Conservation (phyloP, 2,113 vertebrate species). For the Mormyrus lacerda region DNA sequence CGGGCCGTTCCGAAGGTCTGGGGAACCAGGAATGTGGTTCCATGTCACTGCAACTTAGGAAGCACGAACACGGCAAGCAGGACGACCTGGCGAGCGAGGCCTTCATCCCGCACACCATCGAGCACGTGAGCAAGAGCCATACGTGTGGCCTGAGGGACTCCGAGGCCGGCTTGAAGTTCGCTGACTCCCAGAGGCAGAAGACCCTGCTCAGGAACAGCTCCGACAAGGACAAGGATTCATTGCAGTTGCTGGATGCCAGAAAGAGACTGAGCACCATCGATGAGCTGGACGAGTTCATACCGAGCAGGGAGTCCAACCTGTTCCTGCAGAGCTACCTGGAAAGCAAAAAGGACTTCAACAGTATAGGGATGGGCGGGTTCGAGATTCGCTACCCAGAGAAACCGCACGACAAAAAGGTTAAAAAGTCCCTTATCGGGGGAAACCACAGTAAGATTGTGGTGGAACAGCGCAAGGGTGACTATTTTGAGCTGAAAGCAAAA, state of each 20-base stretch:
- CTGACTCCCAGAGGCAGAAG: slow-evolving; percentile 85
- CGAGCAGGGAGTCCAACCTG: slow-evolving; percentile 86
- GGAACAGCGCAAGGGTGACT: slow-evolving; percentile 95
- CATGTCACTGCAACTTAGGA: slow-evolving; percentile 82
- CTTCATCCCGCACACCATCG: slow-evolving; percentile 95
- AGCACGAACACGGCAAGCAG: slow-evolving; percentile 82
- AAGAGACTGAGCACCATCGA: slow-evolving; percentile 98
- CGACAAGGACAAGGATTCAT: slow-evolving; percentile 85
- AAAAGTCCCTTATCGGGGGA: slow-evolving; percentile 93
- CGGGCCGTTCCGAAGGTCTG: slow-evolving; percentile 80
- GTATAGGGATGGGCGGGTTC: slow-evolving; percentile 93
- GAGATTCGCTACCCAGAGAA: slow-evolving; percentile 97
- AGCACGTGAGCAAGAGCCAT: slow-evolving; percentile 94
- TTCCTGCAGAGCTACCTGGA: slow-evolving; percentile 95
- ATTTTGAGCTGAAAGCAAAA: slow-evolving; percentile 97
- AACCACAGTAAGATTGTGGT: slow-evolving; percentile 98
- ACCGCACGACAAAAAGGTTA: slow-evolving; percentile 88
- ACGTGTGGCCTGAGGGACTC: slow-evolving; percentile 84
- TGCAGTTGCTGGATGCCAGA: slow-evolving; percentile 73
- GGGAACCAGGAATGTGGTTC: slow-evolving; percentile 83
- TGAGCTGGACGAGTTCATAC: slow-evolving; percentile 91
- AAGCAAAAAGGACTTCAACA: slow-evolving; percentile 92
- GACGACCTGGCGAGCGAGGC: slow-evolving; percentile 80
- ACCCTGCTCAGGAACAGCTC: slow-evolving; percentile 74
- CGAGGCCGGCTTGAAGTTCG: slow-evolving; percentile 81